phyloP scores from a whole-genome alignment of 2,888 invertebrate genomes.

The Pimpla rufipes region DNA sequence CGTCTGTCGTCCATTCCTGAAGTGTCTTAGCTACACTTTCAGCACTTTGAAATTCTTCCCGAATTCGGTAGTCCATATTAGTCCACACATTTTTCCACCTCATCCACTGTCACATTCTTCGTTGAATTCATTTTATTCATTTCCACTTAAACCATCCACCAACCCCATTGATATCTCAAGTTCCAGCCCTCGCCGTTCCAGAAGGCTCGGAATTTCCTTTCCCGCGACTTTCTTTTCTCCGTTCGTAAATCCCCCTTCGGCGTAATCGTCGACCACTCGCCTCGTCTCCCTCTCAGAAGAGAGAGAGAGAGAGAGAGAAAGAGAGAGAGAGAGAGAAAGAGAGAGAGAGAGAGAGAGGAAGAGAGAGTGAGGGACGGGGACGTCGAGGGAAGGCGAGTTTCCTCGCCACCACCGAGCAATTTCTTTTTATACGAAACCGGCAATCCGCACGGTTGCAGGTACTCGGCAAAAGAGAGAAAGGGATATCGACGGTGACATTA shows the following conservation, averaged over 20 bases:
- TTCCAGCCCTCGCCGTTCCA: constrained; percentile 4
- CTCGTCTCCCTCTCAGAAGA: not conserved
- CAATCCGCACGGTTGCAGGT: constrained; percentile 43
- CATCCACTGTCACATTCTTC: not conserved
- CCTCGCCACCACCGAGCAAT: constrained; percentile 72
- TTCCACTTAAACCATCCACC: constrained; percentile 7
- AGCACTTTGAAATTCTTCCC: no score
- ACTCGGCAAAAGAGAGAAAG: constrained; percentile 28
- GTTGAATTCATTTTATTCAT: not conserved
- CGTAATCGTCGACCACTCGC: constrained; percentile 34
- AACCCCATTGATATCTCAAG: constrained; percentile 36
- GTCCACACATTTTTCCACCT: not conserved
- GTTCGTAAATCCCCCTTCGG: constrained; percentile 49
- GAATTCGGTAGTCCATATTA: not conserved
- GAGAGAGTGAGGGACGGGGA: no score
- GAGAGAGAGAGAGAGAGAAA: no score
- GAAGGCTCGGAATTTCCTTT: not conserved
- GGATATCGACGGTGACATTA: constrained; percentile 66
- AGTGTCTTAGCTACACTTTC: no score
- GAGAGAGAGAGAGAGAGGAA: no score
- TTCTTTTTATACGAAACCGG: constrained; percentile 77
- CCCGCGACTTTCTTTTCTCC: constrained; percentile 5
- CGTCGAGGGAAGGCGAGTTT: no score
- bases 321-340: no score
- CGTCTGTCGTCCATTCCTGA: not conserved